These are phyloP conservation scores for Nephrotoma guestfalica DNA, from an alignment of 2,888 invertebrate genomes.

Conservation along the genomic window DNA sequence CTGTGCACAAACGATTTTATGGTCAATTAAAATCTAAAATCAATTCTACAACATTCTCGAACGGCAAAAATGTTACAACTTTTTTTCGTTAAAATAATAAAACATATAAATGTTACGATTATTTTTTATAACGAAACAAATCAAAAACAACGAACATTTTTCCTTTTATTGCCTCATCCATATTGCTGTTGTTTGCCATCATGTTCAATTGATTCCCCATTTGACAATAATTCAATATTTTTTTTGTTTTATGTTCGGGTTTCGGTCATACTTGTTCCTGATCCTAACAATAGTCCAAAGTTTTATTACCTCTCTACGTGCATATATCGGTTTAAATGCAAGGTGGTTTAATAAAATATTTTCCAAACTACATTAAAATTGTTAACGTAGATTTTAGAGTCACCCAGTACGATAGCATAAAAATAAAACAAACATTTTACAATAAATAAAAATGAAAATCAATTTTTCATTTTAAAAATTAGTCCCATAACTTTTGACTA, in stretches of 20 bases:
- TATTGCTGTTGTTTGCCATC: not conserved
- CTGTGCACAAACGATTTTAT: not conserved
- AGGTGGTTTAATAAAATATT: not conserved
- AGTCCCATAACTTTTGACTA: not conserved
- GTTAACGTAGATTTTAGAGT: not conserved
- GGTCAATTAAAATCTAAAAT: not conserved
- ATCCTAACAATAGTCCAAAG: not conserved
- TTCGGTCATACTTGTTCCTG: not conserved
- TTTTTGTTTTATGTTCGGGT: not conserved
- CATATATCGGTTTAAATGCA: not conserved
- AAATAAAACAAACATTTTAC: not conserved
- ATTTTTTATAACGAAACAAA: not conserved
- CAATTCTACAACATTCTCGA: not conserved
- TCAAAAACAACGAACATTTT: not conserved
- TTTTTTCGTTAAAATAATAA: not conserved
- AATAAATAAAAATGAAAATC: not conserved
- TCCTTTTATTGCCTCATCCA: not conserved
- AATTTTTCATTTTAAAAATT: not conserved
- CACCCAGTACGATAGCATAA: not conserved
- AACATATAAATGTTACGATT: not conserved
- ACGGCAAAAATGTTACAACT: not conserved
- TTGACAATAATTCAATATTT: not conserved
- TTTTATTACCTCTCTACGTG: not conserved
- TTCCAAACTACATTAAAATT: not conserved
- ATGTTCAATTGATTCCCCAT: not conserved